Percentiles rank a stretch among this genome's conserved stretches.
Conservation (phyloP, 2,797 vertebrate genomes). For the Thamnophis elegans region DNA sequence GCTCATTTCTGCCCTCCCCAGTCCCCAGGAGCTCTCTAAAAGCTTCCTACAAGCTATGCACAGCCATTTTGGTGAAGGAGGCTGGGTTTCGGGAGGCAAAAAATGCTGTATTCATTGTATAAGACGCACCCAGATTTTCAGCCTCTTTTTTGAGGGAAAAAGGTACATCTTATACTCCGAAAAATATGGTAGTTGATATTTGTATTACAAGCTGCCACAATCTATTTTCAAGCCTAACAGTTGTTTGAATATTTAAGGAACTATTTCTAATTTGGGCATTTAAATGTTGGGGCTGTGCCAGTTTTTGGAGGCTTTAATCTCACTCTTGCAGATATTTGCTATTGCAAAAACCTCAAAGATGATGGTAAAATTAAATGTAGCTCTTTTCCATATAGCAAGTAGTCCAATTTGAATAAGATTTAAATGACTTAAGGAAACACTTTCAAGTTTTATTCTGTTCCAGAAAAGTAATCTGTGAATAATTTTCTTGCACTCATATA, state of each 20-base stretch:
- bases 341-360: constrained; percentile 1
- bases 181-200: neutral
- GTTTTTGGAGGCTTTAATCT: constrained; percentile 13
- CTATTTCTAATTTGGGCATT: constrained; percentile 20
- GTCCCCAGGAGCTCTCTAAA: no score
- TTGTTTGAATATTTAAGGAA: neutral
- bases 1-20: no score
- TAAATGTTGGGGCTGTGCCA: neutral
- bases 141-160: no score
- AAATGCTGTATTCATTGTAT: no score
- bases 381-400: constrained; percentile 1
- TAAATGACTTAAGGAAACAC: constrained; percentile 36
- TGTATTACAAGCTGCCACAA: neutral
- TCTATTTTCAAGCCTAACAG: neutral
- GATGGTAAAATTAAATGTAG: neutral
- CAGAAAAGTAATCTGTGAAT: constrained; percentile 39
- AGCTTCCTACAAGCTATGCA: no score
- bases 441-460: constrained; percentile 11
- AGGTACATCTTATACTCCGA: no score
- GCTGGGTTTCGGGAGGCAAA: no score
- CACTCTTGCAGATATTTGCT: constrained; percentile 4
- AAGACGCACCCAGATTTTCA: no score
- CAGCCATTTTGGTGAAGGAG: no score
- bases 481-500: constrained; percentile 20
- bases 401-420: constrained; percentile 37